Conservation (phyloP, 2,888 invertebrate species). For the Netelia fuscicornis region DNA sequence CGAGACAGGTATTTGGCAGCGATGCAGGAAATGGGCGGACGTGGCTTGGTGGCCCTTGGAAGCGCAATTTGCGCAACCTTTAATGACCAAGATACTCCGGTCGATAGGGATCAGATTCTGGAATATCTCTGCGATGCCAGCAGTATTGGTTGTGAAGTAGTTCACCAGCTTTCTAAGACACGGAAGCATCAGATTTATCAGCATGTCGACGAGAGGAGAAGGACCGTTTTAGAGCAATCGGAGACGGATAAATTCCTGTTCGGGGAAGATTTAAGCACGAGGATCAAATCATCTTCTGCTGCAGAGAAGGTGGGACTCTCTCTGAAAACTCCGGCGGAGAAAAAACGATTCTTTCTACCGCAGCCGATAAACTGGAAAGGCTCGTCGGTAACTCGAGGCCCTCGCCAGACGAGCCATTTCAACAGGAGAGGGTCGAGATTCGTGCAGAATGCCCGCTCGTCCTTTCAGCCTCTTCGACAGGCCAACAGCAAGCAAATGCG, state of each 20-base stretch:
- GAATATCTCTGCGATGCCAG: slow-evolving; percentile 44
- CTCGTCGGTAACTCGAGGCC: no score
- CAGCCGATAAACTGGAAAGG: no score
- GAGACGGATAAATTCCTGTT: slow-evolving; percentile 48
- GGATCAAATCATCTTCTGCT: slow-evolving; percentile 1
- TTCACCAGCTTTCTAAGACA: slow-evolving; percentile 34
- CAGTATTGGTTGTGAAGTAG: slow-evolving; percentile 38
- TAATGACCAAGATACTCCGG: slow-evolving; percentile 25
- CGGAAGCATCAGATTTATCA: slow-evolving; percentile 42
- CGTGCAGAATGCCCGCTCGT: background rate
- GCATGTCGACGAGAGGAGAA: slow-evolving; percentile 33
- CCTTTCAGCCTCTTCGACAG: slow-evolving; percentile 2
- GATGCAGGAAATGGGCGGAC: slow-evolving; percentile 17
- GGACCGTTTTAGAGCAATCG: slow-evolving; percentile 33
- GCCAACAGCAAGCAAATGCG: slow-evolving; percentile 11
- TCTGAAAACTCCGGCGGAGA: slow-evolving; percentile 24
- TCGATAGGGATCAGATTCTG: slow-evolving; percentile 42
- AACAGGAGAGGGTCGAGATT: background rate
- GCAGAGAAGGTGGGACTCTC: slow-evolving; percentile 38
- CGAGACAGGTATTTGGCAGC: background rate
- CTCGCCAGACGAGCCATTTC: no score
- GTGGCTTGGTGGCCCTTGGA: slow-evolving; percentile 27
- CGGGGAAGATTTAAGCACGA: background rate
- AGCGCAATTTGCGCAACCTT: slow-evolving; percentile 33
- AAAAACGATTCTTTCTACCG: background rate